Evolutionary conservation across 30 jellyfish, hydroid and myxozoan species (phyloP), one percentile per base, ranked within the genome.

Genomic region (Aurelia coerulea): DNA sequence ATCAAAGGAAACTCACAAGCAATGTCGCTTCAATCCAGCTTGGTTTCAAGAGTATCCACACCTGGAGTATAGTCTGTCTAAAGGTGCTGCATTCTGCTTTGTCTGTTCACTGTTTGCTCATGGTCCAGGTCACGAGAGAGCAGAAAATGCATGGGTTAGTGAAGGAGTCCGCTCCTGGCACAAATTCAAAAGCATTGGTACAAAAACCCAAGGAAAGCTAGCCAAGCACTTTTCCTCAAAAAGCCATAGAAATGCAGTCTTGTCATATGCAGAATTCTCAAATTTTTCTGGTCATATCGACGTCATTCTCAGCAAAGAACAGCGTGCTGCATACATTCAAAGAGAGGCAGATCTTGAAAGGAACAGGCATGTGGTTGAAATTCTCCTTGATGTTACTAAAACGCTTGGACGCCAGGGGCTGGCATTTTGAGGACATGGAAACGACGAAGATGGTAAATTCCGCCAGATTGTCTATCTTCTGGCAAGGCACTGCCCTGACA

Each of bases 331-430:
- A n/a, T 12, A 12, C 62, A 16, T 69, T 17, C 80, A 69, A 11
- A 13, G 16, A 51, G 85, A 74, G 23, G 78, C 41, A 50, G 65
- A 70, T 34, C 69, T 10, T 10, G 23, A 70, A 10, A 18, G 71
- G 29, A 70, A 70, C 68, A 18, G 65, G 33, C 29, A 70, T 7
- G 81, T 70, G 32, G 69, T 70, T 9, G 85, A 74, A 50, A 74
- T 74, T 74, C 85, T 74, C 29, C 85, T 50, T 10, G 74, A 74
- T 50, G 85, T 74, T 15, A n/a, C 84, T 17, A 54, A 62, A 35
- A 15, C 49, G 23, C 81, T 78, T 78, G 88, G 39, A 8, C 81
- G 88, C n/a, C 88, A 78, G 63, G 84, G 88, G 23, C 88, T 78
- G 14, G 65, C 88, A 10, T 78, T 78, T 52, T 62, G 88, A 8